phyloP scores from a whole-genome alignment of 2,113 vertebrate genomes.

The Barbus barbus region DNA sequence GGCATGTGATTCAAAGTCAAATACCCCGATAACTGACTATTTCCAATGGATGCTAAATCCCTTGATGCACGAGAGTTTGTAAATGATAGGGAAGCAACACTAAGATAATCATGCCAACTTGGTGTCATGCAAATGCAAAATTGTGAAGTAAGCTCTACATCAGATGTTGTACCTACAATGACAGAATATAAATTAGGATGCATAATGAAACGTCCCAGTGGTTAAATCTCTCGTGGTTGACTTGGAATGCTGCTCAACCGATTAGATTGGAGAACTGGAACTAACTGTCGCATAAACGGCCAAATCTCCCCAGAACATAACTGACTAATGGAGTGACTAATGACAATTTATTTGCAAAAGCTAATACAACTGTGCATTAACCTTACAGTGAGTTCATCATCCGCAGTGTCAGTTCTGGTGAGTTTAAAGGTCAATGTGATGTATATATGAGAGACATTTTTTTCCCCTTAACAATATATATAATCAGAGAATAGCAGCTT shows the following conservation, averaged over 20 bases:
- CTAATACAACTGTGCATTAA: background rate
- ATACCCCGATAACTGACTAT: too few species aligned
- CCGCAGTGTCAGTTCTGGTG: background rate
- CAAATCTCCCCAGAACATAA: background rate
- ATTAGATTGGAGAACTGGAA: background rate
- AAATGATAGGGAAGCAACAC: background rate
- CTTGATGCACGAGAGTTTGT: background rate
- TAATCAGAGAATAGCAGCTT: background rate
- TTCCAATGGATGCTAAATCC: background rate
- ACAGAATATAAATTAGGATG: background rate
- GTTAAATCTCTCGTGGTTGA: background rate
- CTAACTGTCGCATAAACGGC: background rate
- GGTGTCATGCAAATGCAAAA: background rate
- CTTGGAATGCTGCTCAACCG: background rate
- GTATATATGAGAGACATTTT: background rate
- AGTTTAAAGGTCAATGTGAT: background rate
- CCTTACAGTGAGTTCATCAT: background rate
- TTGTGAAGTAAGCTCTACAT: background rate
- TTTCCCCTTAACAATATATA: background rate
- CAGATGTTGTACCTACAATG: background rate
- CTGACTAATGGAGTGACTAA: slow-evolving; percentile 35
- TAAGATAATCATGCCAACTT: background rate
- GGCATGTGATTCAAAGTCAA: background rate
- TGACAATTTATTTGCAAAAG: background rate
- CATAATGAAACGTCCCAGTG: background rate